Evolutionary conservation across 2,888 invertebrate species (phyloP).

Genomic region (Brenthis hecate): DNA sequence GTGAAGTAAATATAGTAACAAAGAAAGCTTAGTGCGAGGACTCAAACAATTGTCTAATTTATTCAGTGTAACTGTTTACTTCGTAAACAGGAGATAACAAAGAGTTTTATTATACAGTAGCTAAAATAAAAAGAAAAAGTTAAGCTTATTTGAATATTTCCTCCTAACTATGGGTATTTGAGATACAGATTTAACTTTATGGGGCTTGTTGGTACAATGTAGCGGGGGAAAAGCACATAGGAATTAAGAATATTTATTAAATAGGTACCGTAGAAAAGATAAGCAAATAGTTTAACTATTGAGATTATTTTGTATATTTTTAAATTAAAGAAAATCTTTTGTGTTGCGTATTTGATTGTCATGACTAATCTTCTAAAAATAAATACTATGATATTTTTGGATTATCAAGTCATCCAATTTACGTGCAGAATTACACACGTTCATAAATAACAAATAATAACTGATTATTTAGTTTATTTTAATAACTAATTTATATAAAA

Average conservation of each 20-base stretch:
- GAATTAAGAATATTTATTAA: conserved; percentile 4
- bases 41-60: conserved; percentile 42
- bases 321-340: no score
- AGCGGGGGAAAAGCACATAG: conserved; percentile 4
- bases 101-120: conserved; percentile 72
- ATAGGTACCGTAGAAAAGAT: no score
- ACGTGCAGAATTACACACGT: no score
- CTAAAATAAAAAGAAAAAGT: conserved; percentile 62
- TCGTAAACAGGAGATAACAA: conserved; percentile 47
- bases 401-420: no score
- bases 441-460: no score
- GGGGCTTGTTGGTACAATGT: conserved; percentile 21
- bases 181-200: conserved; percentile 5
- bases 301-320: no score
- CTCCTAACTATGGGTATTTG: conserved; percentile 7
- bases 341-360: no score
- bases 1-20: conserved; percentile 8
- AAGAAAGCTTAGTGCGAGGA: conserved; percentile 14
- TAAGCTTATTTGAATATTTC: conserved; percentile 37
- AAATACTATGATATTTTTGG: no score
- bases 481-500: no score
- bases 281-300: no score
- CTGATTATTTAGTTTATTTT: no score
- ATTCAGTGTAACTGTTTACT: conserved; percentile 45
- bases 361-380: no score